These are phyloP conservation scores for Schizothorax lantsangensis DNA, from an alignment of 2,797 vertebrate species.

Conservation along the genomic window DNA sequence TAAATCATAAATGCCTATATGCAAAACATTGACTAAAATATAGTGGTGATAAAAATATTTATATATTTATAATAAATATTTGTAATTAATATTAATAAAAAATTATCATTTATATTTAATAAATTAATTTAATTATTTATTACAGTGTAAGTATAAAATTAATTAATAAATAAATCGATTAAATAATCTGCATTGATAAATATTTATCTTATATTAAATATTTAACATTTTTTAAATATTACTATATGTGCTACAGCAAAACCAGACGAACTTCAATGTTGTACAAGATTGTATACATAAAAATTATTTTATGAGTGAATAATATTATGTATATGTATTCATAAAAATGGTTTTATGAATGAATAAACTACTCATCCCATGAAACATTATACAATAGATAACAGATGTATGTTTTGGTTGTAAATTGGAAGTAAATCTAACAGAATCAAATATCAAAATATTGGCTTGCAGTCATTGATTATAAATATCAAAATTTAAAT, in stretches of 20 bases:
- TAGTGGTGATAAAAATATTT: not conserved
- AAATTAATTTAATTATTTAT: not conserved
- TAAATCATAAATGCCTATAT: not conserved
- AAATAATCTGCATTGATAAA: not conserved
- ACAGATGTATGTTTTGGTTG: not conserved
- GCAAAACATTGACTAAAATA: not conserved
- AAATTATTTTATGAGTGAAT: not conserved
- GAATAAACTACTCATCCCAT: not conserved
- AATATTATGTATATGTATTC: no score
- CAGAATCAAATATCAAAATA: not conserved
- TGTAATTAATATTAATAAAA: no score
- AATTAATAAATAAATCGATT: not conserved
- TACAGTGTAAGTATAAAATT: not conserved
- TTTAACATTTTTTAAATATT: not conserved
- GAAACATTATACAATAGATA: not conserved
- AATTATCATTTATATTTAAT: no score
- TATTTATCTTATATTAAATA: not conserved
- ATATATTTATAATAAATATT: not conserved
- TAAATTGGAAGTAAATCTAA: not conserved
- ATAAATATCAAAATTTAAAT: not conserved
- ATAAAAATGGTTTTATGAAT: no score
- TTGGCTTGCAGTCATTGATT: not conserved
- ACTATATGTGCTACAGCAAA: not conserved
- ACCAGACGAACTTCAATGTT: not conserved
- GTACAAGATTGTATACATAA: no score